Conservation (phyloP, 1,140 invertebrate species). For the Drosophila truncata region DNA sequence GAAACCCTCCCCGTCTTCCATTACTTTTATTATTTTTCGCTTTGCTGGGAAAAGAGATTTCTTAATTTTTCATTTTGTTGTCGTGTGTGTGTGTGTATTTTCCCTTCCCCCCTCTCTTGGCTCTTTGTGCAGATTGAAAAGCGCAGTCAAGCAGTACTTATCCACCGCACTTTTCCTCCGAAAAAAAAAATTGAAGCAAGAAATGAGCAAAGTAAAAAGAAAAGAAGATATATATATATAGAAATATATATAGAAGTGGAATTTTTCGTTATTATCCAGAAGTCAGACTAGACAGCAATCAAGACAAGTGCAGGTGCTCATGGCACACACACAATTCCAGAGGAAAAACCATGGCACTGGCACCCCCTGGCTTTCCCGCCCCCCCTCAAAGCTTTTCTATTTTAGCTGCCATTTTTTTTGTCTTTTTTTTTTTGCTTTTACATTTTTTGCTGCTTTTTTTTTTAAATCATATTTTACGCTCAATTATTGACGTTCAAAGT, state of each 20-base stretch:
- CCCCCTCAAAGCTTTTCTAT: not conserved
- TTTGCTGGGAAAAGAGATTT: conserved; percentile 35
- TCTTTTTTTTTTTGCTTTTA: conserved; percentile 40
- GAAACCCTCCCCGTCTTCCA: conserved; percentile 11
- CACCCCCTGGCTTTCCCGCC: not conserved
- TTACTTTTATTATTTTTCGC: conserved; percentile 63
- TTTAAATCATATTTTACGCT: conserved; percentile 81
- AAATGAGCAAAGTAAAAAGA: not conserved
- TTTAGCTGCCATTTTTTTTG: conserved; percentile 17
- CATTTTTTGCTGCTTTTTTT: conserved; percentile 29
- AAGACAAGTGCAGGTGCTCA: conserved; percentile 69
- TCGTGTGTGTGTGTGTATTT: conserved; percentile 10
- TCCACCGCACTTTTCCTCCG: conserved; percentile 7
- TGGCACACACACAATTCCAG: conserved; percentile 4
- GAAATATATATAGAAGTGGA: no score
- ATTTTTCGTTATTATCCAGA: conserved; percentile 32
- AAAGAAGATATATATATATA: not conserved
- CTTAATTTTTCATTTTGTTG: conserved; percentile 66
- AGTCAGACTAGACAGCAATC: conserved; percentile 57
- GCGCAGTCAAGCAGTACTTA: conserved; percentile 71
- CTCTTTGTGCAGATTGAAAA: conserved; percentile 77
- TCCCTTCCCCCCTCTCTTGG: conserved; percentile 12
- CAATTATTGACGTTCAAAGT: conserved; percentile 81
- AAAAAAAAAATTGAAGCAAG: conserved; percentile 1
- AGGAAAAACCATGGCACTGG: not conserved